A percentile compares a stretch with the other conserved stretches of the same genome.
Evolutionary conservation across 2,888 invertebrate genomes (phyloP).

Genomic region (Torymus aiolomorphi): DNA sequence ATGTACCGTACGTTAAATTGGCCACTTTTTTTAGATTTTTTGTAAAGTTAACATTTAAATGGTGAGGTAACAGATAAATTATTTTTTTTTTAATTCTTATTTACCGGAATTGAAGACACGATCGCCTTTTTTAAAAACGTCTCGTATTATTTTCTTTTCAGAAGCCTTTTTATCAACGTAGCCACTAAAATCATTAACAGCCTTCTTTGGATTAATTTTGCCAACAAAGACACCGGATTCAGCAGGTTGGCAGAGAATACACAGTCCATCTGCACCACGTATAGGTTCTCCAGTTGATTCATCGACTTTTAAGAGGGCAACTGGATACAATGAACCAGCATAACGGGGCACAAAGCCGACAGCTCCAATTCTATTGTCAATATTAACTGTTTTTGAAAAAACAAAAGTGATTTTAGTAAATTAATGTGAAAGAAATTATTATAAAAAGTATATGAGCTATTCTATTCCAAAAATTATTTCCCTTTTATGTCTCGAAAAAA

Average conservation of each 20-base stretch:
- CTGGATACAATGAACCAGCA: conserved; percentile 79
- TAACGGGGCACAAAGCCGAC: conserved; percentile 91
- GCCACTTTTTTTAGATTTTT: too few relatives aligned
- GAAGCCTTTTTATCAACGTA: conserved; percentile 86
- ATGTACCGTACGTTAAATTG: too few relatives aligned
- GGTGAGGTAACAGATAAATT: too few relatives aligned
- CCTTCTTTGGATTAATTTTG: conserved; percentile 79
- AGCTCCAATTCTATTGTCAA: conserved; percentile 91
- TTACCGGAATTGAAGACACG: conserved; percentile 88
- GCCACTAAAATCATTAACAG: conserved; percentile 82
- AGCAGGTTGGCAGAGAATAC: conserved; percentile 87
- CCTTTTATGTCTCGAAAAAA: too few relatives aligned
- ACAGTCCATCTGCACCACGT: conserved; percentile 80
- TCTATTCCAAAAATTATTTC: too few relatives aligned
- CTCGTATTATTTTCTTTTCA: conserved; percentile 87
- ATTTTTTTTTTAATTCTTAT: background rate
- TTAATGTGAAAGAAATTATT: too few relatives aligned
- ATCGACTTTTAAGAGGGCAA: conserved; percentile 82
- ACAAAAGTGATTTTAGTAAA: too few relatives aligned
- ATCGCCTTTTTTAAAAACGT: conserved; percentile 92
- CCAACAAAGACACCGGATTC: conserved; percentile 92
- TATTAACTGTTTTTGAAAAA: conserved; percentile 86
- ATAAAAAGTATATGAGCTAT: too few relatives aligned
- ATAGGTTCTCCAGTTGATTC: conserved; percentile 81
- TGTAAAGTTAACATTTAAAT: too few relatives aligned